phyloP scores from a whole-genome alignment of 2,888 invertebrate species.

The Hirtodrosophila trivittata region DNA sequence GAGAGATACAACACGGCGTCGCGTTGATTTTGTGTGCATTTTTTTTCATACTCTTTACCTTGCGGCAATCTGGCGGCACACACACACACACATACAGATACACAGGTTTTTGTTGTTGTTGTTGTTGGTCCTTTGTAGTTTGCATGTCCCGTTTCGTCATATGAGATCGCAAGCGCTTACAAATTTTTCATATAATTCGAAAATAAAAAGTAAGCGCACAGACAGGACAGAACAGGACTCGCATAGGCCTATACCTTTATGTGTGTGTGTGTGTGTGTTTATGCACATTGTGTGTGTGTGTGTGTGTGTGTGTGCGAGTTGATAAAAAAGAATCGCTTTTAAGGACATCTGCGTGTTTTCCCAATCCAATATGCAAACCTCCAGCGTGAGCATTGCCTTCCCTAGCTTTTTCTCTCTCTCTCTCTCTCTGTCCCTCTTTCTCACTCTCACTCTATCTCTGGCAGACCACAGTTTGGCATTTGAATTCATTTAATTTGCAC shows the following conservation, averaged over 20 bases:
- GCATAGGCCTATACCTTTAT: conserved; percentile 24
- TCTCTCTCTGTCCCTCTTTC: conserved; percentile 5
- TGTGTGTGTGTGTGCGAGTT: conserved; percentile 27
- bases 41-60: conserved; percentile 59
- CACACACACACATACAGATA: conserved; percentile 44
- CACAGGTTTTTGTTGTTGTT: conserved; percentile 38
- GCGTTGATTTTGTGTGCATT: conserved; percentile 74
- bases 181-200: conserved; percentile 79
- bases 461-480: conserved; percentile 63
- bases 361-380: conserved; percentile 58
- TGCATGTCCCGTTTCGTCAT: conserved; percentile 79
- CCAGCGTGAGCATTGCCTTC: conserved; percentile 1
- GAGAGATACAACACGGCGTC: conserved; percentile 48
- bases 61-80: conserved; percentile 72
- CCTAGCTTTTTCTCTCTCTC: conserved; percentile 2
- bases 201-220: conserved; percentile 43
- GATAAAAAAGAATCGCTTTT: conserved; percentile 68
- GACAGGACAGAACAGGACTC: conserved; percentile 52
- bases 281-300: conserved; percentile 12
- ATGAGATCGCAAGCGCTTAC: conserved; percentile 78
- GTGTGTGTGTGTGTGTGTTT: conserved; percentile 10
- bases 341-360: conserved; percentile 81
- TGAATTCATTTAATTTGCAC: conserved; percentile 78
- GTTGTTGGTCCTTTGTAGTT: conserved; percentile 71
- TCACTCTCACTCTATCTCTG: neutral